phyloP scores from a whole-genome alignment of 2,113 vertebrate genomes.

The Solea solea region DNA sequence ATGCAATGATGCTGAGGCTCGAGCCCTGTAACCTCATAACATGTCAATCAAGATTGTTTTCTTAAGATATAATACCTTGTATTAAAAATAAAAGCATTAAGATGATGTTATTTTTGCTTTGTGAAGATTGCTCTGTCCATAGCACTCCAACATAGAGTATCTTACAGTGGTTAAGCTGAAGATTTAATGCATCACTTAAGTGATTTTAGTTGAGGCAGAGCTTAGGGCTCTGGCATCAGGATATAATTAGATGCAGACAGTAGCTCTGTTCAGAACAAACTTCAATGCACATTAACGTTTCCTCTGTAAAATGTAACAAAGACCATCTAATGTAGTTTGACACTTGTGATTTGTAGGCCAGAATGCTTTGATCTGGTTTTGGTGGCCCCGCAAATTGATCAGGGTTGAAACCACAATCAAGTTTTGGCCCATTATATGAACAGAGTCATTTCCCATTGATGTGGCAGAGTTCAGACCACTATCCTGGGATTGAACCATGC shows the following conservation, averaged over 20 bases:
- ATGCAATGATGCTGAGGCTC: constrained; percentile 42
- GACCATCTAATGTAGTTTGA: too few relatives aligned
- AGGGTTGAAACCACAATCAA: too few relatives aligned
- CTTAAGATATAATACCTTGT: constrained; percentile 31
- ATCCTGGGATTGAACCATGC: too few relatives aligned
- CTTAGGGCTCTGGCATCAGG: not conserved
- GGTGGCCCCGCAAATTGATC: too few relatives aligned
- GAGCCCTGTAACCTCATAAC: constrained; percentile 55
- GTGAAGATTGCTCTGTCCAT: not conserved
- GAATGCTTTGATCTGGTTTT: too few relatives aligned
- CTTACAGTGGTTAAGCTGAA: constrained; percentile 15
- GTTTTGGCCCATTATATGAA: too few relatives aligned
- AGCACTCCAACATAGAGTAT: not conserved
- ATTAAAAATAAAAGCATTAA: constrained; percentile 12
- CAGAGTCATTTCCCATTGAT: too few relatives aligned
- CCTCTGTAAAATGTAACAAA: not conserved
- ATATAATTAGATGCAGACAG: not conserved
- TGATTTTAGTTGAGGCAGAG: constrained; percentile 16
- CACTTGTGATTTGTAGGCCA: too few relatives aligned
- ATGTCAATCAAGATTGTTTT: constrained; percentile 36
- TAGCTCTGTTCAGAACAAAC: not conserved
- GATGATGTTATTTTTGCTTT: constrained; percentile 51
- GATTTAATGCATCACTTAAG: not conserved
- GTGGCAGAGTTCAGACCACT: too few relatives aligned
- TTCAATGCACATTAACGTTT: constrained; percentile 1